These are phyloP conservation scores for Cryptomyrus ogoouensis DNA, from an alignment of 2,113 vertebrate genomes.

Conservation along the genomic window DNA sequence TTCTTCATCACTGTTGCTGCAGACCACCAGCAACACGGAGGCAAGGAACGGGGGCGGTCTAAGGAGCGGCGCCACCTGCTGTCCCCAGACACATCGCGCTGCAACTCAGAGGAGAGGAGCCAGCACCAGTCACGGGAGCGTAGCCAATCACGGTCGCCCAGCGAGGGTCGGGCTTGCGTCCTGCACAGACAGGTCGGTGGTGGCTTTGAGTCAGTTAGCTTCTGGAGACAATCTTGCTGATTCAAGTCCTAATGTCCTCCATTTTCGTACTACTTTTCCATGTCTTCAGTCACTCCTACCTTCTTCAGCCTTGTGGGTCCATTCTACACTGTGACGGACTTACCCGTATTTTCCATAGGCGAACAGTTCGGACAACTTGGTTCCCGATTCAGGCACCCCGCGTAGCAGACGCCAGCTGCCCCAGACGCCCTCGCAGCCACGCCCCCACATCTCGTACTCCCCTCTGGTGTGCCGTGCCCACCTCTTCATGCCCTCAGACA, in stretches of 20 bases:
- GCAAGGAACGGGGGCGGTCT: constrained; percentile 84
- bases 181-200: constrained; percentile 66
- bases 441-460: constrained; percentile 88
- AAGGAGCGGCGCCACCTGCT: constrained; percentile 91
- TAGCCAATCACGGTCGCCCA: constrained; percentile 75
- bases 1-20: constrained; percentile 28
- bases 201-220: not conserved
- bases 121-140: constrained; percentile 72
- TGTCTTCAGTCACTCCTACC: not conserved
- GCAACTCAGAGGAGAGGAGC: constrained; percentile 88
- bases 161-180: constrained; percentile 65
- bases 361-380: constrained; percentile 73
- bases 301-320: not conserved
- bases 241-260: not conserved
- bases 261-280: not conserved
- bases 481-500: constrained; percentile 51
- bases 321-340: not conserved
- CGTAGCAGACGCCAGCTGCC: constrained; percentile 87
- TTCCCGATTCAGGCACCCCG: constrained; percentile 78
- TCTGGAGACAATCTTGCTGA: not conserved
- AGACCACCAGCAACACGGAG: constrained; percentile 71
- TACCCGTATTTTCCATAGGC: constrained; percentile 50
- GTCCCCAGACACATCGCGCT: constrained; percentile 89
- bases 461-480: constrained; percentile 74
- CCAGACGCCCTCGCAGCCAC: constrained; percentile 81